These are phyloP conservation scores for Stictocephala bisonia DNA, from an alignment of 2,888 invertebrate species.

Conservation along the genomic window DNA sequence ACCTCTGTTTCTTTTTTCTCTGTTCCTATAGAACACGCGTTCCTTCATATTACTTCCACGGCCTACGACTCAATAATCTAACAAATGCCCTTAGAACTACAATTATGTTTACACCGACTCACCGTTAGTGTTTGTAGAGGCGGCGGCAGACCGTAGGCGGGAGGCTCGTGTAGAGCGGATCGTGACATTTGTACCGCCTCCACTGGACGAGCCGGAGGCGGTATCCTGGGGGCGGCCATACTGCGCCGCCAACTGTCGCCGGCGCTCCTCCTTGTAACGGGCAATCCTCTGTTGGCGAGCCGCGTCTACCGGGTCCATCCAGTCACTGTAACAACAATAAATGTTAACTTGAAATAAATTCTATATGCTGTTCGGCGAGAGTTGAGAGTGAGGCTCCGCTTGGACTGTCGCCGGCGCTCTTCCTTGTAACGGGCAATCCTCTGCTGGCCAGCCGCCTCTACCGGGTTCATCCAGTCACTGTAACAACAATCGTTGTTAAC, in stretches of 20 bases:
- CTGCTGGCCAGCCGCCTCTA: neutral
- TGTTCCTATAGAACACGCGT: no score
- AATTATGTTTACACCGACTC: no score
- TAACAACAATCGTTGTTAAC: neutral
- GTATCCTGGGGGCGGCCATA: conserved; percentile 59
- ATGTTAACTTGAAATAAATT: neutral
- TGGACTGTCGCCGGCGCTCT: neutral
- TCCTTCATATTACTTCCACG: no score
- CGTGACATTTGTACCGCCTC: conserved; percentile 57
- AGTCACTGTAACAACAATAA: conserved; percentile 27
- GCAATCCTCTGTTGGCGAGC: conserved; percentile 68
- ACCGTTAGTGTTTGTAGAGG: conserved; percentile 59
- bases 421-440: neutral
- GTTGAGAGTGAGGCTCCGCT: no score
- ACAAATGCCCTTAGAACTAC: no score
- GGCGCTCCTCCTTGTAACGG: conserved; percentile 79
- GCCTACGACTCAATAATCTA: no score
- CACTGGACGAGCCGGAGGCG: conserved; percentile 63
- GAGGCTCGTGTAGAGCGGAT: conserved; percentile 80
- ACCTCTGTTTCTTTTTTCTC: no score
- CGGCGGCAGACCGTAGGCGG: conserved; percentile 70
- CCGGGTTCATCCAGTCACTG: neutral
- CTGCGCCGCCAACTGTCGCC: conserved; percentile 75
- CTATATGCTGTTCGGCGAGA: no score
- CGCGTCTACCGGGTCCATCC: conserved; percentile 20